Percentiles rank a stretch among this genome's conserved stretches.
These are phyloP conservation scores for Smutsia temminckii DNA, from an alignment of 2,797 vertebrate genomes.

Conservation along the genomic window DNA sequence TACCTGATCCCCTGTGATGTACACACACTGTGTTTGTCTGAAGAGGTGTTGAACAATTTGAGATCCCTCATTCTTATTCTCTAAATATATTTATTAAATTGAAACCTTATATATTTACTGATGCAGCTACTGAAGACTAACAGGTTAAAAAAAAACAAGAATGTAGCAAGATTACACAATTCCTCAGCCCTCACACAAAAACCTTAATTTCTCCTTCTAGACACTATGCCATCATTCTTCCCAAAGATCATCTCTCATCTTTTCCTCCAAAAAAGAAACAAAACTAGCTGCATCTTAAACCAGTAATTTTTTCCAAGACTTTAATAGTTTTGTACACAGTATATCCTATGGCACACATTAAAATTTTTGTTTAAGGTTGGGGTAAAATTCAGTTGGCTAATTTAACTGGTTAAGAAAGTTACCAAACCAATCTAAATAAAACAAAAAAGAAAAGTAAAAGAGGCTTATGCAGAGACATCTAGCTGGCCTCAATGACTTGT, in stretches of 20 bases:
- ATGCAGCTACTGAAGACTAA: background rate
- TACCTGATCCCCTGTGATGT: background rate
- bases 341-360: background rate
- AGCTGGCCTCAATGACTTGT: background rate
- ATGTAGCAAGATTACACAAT: background rate
- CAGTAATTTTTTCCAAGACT: background rate
- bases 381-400: background rate
- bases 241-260: rapidly evolving
- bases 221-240: background rate
- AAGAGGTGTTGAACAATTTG: background rate
- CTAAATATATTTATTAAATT: background rate
- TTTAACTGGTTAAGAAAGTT: background rate
- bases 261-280: background rate
- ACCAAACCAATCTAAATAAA: background rate
- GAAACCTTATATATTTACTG: background rate
- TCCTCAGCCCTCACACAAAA: background rate
- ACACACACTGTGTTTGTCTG: background rate
- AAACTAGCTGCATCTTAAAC: conserved; percentile 22
- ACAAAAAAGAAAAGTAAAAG: background rate
- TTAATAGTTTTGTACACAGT: conserved; percentile 54
- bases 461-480: background rate
- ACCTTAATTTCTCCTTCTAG: background rate
- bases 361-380: rapidly evolving
- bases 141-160: background rate
- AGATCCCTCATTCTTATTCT: background rate